Evolutionary conservation across 2,797 vertebrate species (phyloP).

Genomic region (Basileuterus tristriatus): DNA sequence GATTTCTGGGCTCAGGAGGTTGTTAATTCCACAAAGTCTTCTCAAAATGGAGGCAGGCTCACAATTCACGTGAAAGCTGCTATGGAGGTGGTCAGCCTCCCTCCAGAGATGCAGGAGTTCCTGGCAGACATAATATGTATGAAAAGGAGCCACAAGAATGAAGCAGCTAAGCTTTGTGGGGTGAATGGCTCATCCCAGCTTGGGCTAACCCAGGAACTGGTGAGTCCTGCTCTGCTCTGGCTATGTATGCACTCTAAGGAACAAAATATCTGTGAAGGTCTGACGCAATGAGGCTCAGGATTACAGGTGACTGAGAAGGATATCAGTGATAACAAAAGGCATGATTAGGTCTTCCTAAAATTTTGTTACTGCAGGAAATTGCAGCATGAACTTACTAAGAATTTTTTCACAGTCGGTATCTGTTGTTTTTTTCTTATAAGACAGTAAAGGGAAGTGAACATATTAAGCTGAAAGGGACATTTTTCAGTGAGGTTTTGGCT

Average conservation of each 20-base stretch:
- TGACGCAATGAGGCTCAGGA: neutral
- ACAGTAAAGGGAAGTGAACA: neutral
- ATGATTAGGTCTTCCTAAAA: neutral
- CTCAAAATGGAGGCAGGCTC: neutral
- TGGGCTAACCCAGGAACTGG: neutral
- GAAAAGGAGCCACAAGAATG: neutral
- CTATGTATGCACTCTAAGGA: neutral
- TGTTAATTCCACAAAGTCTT: neutral
- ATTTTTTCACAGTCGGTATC: neutral
- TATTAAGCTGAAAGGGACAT: neutral
- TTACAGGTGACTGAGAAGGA: neutral
- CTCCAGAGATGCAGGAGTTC: neutral
- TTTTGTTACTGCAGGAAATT: neutral
- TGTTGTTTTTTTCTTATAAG: neutral
- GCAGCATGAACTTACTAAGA: neutral
- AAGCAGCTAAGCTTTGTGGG: neutral
- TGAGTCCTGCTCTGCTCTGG: neutral
- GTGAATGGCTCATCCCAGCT: fast-evolving
- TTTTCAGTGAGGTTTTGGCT: neutral
- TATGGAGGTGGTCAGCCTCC: neutral
- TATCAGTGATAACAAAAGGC: neutral
- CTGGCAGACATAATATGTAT: neutral
- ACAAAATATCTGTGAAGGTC: neutral
- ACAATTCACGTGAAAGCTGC: neutral
- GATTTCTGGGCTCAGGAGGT: neutral